Evolutionary conservation across 2,888 invertebrate species (phyloP).

Genomic region (Lithophane leautieri): DNA sequence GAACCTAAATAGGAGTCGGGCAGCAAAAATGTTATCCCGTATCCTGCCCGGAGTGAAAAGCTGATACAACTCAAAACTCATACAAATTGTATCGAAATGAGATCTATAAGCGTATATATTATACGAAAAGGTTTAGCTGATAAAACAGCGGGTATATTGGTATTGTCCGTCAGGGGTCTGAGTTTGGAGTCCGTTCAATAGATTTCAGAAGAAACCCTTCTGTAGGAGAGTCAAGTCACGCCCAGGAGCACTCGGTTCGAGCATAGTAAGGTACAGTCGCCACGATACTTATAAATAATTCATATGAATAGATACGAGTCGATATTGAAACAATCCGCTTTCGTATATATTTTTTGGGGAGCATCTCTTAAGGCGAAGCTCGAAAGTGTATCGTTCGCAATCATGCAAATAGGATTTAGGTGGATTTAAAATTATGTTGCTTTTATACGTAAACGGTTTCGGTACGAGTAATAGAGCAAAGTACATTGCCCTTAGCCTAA

Average conservation of each 20-base stretch:
- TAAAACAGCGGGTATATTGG: constrained; percentile 66
- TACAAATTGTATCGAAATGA: constrained; percentile 66
- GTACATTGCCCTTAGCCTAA: constrained; percentile 45
- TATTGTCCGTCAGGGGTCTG: constrained; percentile 66
- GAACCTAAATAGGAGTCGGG: constrained; percentile 44
- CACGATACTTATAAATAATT: constrained; percentile 84
- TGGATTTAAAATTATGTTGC: constrained; percentile 60
- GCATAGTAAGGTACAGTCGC: constrained; percentile 68
- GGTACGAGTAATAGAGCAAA: constrained; percentile 46
- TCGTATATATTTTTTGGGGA: constrained; percentile 74
- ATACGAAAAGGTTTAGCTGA: constrained; percentile 64
- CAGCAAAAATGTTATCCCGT: constrained; percentile 50
- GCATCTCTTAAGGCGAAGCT: constrained; percentile 73
- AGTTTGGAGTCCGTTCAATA: constrained; percentile 60
- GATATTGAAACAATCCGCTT: constrained; percentile 83
- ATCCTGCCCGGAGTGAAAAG: constrained; percentile 37
- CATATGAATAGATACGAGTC: constrained; percentile 76
- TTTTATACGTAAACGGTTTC: constrained; percentile 58
- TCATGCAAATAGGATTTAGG: constrained; percentile 63
- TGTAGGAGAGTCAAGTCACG: constrained; percentile 77
- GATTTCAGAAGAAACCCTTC: constrained; percentile 61
- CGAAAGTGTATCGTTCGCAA: constrained; percentile 58
- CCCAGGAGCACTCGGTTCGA: constrained; percentile 72
- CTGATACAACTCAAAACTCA: constrained; percentile 65
- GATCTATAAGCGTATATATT: constrained; percentile 56